These are phyloP conservation scores for Limnephilus rhombicus DNA, from an alignment of 2,888 invertebrate species.

Conservation along the genomic window DNA sequence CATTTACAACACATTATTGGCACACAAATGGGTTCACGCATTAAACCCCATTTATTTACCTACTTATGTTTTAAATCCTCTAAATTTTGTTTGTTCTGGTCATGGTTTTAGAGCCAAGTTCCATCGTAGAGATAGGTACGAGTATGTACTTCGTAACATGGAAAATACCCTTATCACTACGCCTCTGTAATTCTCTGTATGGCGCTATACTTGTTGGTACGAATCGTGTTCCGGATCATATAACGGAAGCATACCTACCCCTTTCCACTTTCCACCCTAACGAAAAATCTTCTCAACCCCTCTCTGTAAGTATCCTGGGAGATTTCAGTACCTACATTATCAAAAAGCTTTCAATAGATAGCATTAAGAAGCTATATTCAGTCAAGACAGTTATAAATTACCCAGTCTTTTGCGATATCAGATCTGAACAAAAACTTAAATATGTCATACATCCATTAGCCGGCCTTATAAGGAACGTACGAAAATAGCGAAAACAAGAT, in stretches of 20 bases:
- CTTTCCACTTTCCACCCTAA: slow-evolving; percentile 20
- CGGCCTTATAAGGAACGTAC: slow-evolving; percentile 12
- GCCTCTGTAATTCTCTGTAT: slow-evolving; percentile 16
- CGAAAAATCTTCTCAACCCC: slow-evolving; percentile 14
- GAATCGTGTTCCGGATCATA: slow-evolving; percentile 43
- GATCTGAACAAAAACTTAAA: slow-evolving; percentile 44
- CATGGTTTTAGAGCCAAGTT: not conserved
- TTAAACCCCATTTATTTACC: not conserved
- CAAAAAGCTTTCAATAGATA: slow-evolving; percentile 50
- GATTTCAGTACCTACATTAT: slow-evolving; percentile 41
- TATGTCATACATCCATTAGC: slow-evolving; percentile 50
- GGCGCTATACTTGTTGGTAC: slow-evolving; percentile 2
- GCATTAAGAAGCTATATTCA: slow-evolving; percentile 49
- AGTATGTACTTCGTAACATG: not conserved
- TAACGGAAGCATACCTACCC: slow-evolving; percentile 31
- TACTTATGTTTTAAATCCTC: not conserved
- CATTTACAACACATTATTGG: not conserved
- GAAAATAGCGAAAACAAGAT: slow-evolving; percentile 4
- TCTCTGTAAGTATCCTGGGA: slow-evolving; percentile 12
- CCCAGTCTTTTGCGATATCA: slow-evolving; percentile 29
- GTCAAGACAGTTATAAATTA: slow-evolving; percentile 48
- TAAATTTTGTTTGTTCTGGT: not conserved
- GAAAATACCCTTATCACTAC: slow-evolving; percentile 1
- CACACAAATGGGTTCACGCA: not conserved
- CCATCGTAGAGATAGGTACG: not conserved